A percentile compares a stretch with the other conserved stretches of the same genome.
Conservation (phyloP, 2,113 vertebrate genomes). For the Myrmophylax atrothorax region DNA sequence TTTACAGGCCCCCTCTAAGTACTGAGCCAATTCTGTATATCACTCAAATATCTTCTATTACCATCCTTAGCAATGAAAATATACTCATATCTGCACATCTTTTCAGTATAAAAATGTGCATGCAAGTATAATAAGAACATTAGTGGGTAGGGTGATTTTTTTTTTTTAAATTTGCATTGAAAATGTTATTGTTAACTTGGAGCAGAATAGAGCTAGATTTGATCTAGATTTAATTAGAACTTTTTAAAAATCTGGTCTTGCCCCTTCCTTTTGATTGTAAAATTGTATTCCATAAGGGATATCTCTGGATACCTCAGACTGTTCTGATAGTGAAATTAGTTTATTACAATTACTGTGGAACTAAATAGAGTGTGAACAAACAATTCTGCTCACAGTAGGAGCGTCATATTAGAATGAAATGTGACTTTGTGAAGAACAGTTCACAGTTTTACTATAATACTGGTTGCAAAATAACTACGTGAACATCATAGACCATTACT, state of each 20-base stretch:
- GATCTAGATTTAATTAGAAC: background rate
- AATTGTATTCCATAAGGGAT: background rate
- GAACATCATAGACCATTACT: background rate
- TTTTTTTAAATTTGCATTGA: background rate
- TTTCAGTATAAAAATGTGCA: background rate
- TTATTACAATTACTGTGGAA: background rate
- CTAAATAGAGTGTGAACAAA: slow-evolving; percentile 32
- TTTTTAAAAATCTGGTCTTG: background rate
- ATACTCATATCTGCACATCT: background rate
- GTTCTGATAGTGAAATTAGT: background rate
- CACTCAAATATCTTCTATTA: background rate
- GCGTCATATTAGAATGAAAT: background rate
- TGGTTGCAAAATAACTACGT: background rate
- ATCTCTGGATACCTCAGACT: background rate
- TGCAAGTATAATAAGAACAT: background rate
- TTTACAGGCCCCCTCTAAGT: background rate
- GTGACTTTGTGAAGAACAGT: background rate
- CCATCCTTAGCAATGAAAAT: background rate
- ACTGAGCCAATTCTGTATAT: background rate
- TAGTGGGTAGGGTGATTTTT: background rate
- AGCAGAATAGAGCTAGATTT: background rate
- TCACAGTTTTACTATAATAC: background rate
- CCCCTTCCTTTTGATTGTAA: background rate
- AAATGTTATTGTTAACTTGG: background rate
- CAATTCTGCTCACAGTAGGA: slow-evolving; percentile 1